phyloP scores from a whole-genome alignment of 2,888 invertebrate genomes.

The Clistopyga incitator region DNA sequence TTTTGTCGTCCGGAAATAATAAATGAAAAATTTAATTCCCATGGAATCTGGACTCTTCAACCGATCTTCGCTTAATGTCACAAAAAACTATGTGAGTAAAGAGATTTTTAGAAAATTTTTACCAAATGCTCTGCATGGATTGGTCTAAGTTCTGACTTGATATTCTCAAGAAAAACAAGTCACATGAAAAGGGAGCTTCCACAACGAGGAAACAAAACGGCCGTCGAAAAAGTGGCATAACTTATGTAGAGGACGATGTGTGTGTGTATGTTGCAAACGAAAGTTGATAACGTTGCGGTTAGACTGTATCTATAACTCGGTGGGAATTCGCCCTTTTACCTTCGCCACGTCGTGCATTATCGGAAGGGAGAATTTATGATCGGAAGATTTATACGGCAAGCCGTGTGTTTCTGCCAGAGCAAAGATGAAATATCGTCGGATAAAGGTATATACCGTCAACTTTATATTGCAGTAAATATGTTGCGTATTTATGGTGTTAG shows the following conservation, averaged over 20 bases:
- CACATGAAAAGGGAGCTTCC: no score
- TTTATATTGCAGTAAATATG: background rate
- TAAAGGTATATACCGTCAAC: conserved; percentile 39
- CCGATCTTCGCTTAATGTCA: no score
- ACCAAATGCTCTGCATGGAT: no score
- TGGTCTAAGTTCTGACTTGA: no score
- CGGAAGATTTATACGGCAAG: conserved; percentile 73
- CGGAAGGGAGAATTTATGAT: conserved; percentile 73
- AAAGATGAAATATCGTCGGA: conserved; percentile 63
- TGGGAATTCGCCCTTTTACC: conserved; percentile 65
- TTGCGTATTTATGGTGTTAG: conserved; percentile 22
- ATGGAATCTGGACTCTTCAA: no score
- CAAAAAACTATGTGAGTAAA: no score
- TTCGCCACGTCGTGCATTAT: conserved; percentile 64
- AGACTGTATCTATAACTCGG: conserved; percentile 55
- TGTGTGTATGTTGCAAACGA: conserved; percentile 22
- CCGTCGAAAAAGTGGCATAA: no score
- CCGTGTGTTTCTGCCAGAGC: conserved; percentile 57
- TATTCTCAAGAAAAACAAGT: no score
- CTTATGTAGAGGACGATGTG: background rate
- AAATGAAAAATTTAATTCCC: no score
- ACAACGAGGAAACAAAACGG: no score
- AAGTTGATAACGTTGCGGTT: conserved; percentile 66
- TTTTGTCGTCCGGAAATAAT: no score
- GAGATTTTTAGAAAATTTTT: no score